These are phyloP conservation scores for Venusia cambrica DNA, from an alignment of 2,888 invertebrate genomes.

Conservation along the genomic window DNA sequence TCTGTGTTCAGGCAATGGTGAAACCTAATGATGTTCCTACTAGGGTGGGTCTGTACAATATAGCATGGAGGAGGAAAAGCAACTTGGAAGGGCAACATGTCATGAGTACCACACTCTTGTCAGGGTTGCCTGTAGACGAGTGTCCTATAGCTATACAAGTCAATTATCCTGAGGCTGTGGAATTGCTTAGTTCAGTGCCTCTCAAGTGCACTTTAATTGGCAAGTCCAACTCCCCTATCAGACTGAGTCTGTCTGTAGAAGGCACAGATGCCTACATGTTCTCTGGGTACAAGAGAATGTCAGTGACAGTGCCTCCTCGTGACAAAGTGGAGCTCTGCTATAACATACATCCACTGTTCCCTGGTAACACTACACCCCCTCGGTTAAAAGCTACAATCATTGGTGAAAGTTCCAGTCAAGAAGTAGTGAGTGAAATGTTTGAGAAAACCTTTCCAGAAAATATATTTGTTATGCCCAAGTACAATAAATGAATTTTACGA, in stretches of 20 bases:
- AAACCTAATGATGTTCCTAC: constrained; percentile 66
- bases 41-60: constrained; percentile 70
- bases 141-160: constrained; percentile 83
- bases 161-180: constrained; percentile 87
- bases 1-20: constrained; percentile 63
- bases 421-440: constrained; percentile 69
- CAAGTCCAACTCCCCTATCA: constrained; percentile 85
- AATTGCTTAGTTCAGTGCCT: constrained; percentile 86
- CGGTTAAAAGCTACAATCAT: constrained; percentile 77
- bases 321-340: constrained; percentile 84
- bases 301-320: constrained; percentile 82
- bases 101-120: constrained; percentile 79
- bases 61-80: constrained; percentile 64
- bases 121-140: constrained; percentile 81
- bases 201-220: constrained; percentile 87
- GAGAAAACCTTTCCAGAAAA: constrained; percentile 72
- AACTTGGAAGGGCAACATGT: constrained; percentile 52
- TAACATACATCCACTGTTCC: constrained; percentile 89
- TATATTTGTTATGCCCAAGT: constrained; percentile 79
- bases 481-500: constrained; percentile 66
- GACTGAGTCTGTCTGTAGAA: constrained; percentile 88
- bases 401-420: constrained; percentile 60
- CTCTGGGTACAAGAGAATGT: constrained; percentile 94
- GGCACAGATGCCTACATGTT: constrained; percentile 96
- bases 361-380: constrained; percentile 87